These are phyloP conservation scores for Lota lota DNA, from an alignment of 2,113 vertebrate species.

Conservation along the genomic window DNA sequence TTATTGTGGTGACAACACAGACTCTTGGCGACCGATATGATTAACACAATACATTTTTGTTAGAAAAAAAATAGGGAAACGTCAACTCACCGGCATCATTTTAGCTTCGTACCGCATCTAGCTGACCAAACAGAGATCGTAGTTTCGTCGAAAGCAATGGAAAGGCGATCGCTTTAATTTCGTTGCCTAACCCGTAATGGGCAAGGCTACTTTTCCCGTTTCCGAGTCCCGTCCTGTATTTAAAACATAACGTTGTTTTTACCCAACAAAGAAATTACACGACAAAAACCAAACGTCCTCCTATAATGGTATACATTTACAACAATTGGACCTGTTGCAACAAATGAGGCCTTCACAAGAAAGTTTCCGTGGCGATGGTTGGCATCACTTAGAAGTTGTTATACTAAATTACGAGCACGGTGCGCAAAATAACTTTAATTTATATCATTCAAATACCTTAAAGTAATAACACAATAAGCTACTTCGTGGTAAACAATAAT, in stretches of 20 bases:
- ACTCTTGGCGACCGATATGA: not conserved
- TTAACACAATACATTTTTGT: not conserved
- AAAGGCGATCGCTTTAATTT: slow-evolving; percentile 53
- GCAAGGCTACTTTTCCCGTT: slow-evolving; percentile 49
- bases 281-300: not conserved
- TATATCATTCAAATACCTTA: too few species aligned
- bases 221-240: slow-evolving; percentile 32
- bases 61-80: not conserved
- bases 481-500: too few species aligned
- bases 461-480: too few species aligned
- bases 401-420: not conserved
- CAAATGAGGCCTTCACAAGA: slow-evolving; percentile 56
- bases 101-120: slow-evolving; percentile 88
- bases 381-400: slow-evolving; percentile 50
- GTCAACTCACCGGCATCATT: slow-evolving; percentile 92
- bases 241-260: slow-evolving; percentile 9
- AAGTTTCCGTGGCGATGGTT: slow-evolving; percentile 60
- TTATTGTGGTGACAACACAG: not conserved
- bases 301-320: not conserved
- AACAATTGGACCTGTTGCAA: slow-evolving; percentile 66
- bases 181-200: slow-evolving; percentile 37
- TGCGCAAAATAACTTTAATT: too few species aligned
- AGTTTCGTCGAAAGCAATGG: slow-evolving; percentile 61
- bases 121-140: slow-evolving; percentile 52
- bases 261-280: not conserved